Percentiles rank a stretch among this genome's conserved stretches.
Conservation (phyloP, 2,888 invertebrate genomes). For the Apantesis nais region DNA sequence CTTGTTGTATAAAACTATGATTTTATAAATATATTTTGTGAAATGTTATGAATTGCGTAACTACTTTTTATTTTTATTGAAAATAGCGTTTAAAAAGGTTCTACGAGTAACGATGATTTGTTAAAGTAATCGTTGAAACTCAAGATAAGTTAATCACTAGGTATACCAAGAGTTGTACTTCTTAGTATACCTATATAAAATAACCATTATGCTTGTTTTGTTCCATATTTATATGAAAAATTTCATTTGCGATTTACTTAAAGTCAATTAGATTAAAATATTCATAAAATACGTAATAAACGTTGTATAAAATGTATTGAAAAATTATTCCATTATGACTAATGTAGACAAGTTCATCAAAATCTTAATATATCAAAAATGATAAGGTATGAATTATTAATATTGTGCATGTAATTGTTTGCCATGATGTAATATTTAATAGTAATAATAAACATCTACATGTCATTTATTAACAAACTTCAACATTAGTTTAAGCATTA, state of each 20-base stretch:
- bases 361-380: background rate
- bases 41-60: background rate
- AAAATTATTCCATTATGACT: background rate
- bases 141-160: background rate
- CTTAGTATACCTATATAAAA: too few species aligned
- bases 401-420: background rate
- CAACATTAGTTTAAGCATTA: conserved; percentile 22
- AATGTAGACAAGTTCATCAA: background rate
- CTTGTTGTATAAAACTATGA: too few species aligned
- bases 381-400: background rate
- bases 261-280: background rate
- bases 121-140: background rate
- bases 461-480: conserved; percentile 31
- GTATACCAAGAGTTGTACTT: background rate
- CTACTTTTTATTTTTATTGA: too few species aligned
- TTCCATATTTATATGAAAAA: background rate
- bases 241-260: background rate
- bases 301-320: background rate
- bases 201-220: background rate
- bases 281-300: background rate
- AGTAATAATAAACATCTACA: conserved; percentile 3
- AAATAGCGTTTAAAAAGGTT: background rate
- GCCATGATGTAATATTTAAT: background rate
- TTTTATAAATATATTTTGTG: background rate
- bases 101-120: background rate